A percentile compares a stretch with the other conserved stretches of the same genome.
phyloP scores from a whole-genome alignment of 2,797 vertebrate genomes.

The Malurus leucopterus region DNA sequence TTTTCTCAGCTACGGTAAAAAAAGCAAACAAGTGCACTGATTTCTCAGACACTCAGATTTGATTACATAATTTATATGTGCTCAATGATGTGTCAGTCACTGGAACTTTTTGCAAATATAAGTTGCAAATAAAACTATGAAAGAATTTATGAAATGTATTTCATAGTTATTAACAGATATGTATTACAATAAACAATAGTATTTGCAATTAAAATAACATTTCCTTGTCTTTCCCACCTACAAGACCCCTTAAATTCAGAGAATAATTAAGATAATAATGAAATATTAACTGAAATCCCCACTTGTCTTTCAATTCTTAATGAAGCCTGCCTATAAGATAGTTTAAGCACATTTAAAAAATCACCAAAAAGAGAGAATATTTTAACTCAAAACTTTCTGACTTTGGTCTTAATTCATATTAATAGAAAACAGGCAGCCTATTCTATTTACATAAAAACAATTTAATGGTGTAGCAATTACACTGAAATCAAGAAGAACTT shows the following conservation, averaged over 20 bases:
- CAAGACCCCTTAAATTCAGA: neutral
- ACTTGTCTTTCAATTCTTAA: constrained; percentile 6
- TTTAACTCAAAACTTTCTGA: neutral
- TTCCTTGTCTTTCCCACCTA: neutral
- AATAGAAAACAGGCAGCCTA: neutral
- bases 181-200: neutral
- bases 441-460: neutral
- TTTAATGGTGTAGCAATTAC: constrained; percentile 13
- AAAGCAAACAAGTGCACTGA: neutral
- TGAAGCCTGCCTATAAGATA: neutral
- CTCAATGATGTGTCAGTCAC: neutral
- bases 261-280: neutral
- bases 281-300: neutral
- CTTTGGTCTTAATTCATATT: neutral
- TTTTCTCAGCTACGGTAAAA: neutral
- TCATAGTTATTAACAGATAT: neutral
- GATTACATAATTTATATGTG: neutral
- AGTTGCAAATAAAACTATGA: neutral
- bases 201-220: neutral
- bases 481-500: constrained; percentile 19
- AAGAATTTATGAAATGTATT: neutral
- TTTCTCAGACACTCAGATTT: neutral
- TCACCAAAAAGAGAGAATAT: neutral
- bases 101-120: neutral
- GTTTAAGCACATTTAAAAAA: neutral